Conservation (phyloP, 2,888 invertebrate species). For the Rotaria magnacalcarata region DNA sequence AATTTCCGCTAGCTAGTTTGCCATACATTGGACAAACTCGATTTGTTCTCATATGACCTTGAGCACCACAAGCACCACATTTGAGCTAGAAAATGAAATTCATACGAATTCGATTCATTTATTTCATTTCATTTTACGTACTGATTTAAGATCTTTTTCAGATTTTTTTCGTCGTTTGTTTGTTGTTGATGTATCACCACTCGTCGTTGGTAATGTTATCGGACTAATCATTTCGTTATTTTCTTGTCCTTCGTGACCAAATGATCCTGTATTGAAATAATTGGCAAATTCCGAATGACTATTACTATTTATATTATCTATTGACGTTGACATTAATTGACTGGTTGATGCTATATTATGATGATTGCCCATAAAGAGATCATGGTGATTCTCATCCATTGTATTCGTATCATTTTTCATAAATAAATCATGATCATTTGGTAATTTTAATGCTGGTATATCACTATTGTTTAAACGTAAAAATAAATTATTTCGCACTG, state of each 20-base stretch:
- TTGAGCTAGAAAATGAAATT: slow-evolving; percentile 63
- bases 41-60: slow-evolving; percentile 79
- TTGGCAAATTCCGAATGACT: background rate
- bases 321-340: background rate
- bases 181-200: background rate
- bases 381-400: background rate
- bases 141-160: slow-evolving; percentile 6
- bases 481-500: background rate
- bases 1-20: slow-evolving; percentile 48
- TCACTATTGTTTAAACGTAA: background rate
- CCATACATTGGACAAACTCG: slow-evolving; percentile 87
- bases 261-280: background rate
- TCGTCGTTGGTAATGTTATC: background rate
- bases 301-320: slow-evolving; percentile 10
- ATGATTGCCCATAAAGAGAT: background rate
- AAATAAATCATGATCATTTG: too few species aligned
- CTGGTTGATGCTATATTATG: background rate
- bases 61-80: slow-evolving; percentile 89
- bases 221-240: background rate
- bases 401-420: background rate
- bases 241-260: background rate
- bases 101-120: background rate
- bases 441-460: background rate
- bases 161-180: background rate
- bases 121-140: background rate